phyloP scores from a whole-genome alignment of 2,113 vertebrate species.

The Pterocles gutturalis region DNA sequence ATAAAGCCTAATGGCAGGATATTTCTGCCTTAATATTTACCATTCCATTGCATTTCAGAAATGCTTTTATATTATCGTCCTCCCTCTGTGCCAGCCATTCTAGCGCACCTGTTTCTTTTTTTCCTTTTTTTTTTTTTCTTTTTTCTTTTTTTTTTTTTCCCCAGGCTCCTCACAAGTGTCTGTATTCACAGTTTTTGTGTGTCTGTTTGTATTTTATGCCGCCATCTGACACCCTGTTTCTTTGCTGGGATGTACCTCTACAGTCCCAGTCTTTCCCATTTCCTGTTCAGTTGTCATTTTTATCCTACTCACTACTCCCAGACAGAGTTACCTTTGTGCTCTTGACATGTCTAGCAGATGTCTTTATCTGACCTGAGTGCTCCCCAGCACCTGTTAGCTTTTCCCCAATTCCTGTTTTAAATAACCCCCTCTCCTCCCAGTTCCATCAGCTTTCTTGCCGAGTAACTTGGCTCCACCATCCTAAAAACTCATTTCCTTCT shows the following conservation, averaged over 20 bases:
- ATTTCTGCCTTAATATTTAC: neutral
- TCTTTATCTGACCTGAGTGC: constrained; percentile 56
- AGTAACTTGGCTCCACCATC: neutral
- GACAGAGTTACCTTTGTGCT: constrained; percentile 64
- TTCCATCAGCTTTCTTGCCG: neutral
- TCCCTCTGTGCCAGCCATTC: neutral
- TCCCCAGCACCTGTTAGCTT: constrained; percentile 56
- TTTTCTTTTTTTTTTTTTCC: fast-evolving
- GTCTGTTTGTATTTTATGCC: neutral
- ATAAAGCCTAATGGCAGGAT: neutral
- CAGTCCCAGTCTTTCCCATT: constrained; percentile 8
- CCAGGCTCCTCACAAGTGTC: neutral
- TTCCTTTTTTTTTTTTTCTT: neutral
- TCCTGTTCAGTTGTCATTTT: constrained; percentile 70
- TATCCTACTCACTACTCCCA: neutral
- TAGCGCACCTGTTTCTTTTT: constrained; percentile 21
- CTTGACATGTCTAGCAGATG: constrained; percentile 64
- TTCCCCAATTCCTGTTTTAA: constrained; percentile 11
- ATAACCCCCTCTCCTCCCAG: neutral
- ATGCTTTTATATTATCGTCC: neutral
- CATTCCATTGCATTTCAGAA: neutral
- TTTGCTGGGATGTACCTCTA: constrained; percentile 14
- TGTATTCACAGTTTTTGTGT: constrained; percentile 12
- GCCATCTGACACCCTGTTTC: constrained; percentile 25
- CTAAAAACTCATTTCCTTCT: neutral